A percentile compares a stretch with the other conserved stretches of the same genome.
Evolutionary conservation across 2,888 invertebrate species (phyloP).

Genomic region (Leucophora obtusa): DNA sequence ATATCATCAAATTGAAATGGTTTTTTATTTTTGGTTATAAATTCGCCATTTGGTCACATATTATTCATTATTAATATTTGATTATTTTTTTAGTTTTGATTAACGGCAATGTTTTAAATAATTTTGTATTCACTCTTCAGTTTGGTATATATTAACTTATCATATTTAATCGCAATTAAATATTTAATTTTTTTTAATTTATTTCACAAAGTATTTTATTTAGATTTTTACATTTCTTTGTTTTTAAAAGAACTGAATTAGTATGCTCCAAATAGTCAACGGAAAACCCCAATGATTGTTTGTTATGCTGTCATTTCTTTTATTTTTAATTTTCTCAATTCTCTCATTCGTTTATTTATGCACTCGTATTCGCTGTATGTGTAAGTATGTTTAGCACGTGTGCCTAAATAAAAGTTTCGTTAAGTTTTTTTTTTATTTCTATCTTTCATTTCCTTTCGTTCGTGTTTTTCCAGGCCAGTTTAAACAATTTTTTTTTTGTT

Average conservation of each 20-base stretch:
- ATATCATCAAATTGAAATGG: no score
- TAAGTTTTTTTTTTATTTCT: conserved; percentile 40
- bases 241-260: conserved; percentile 57
- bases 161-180: no score
- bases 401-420: conserved; percentile 49
- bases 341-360: conserved; percentile 31
- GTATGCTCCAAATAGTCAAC: conserved; percentile 38
- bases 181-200: not conserved
- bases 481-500: conserved; percentile 7
- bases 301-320: conserved; percentile 46
- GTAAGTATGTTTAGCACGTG: conserved; percentile 50
- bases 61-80: not conserved
- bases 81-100: not conserved
- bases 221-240: conserved; percentile 50
- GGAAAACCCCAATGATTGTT: conserved; percentile 51
- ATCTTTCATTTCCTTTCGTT: conserved; percentile 18
- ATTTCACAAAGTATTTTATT: conserved; percentile 32
- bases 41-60: not conserved
- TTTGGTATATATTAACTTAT: no score
- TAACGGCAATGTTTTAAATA: no score
- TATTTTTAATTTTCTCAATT: conserved; percentile 7
- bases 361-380: not conserved
- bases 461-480: conserved; percentile 36
- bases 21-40: not conserved
- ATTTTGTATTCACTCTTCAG: no score